Percentiles rank a stretch among this genome's conserved stretches.
phyloP scores from a whole-genome alignment of 2,888 invertebrate genomes.

The Pristionchus fissidentatus region DNA sequence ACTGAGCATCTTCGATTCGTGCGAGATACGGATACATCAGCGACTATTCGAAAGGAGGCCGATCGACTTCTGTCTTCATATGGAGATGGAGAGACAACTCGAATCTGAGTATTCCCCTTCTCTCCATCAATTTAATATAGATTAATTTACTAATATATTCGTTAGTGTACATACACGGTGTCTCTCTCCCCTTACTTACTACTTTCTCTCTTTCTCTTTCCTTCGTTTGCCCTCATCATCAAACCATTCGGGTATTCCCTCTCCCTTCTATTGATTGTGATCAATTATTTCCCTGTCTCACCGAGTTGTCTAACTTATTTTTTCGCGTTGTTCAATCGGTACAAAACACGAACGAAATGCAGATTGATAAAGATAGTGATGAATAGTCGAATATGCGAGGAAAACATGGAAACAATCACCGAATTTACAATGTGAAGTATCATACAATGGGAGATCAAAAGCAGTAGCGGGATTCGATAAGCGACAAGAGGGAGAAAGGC shows the following conservation, averaged over 20 bases:
- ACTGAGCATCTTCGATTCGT: conserved; percentile 28
- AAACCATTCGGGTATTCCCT: not conserved
- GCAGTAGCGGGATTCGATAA: not conserved
- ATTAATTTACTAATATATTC: not conserved
- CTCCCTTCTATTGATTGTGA: conserved; percentile 20
- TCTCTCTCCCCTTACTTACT: conserved; percentile 17
- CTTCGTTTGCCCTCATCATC: conserved; percentile 27
- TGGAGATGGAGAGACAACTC: conserved; percentile 24
- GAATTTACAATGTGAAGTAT: not conserved
- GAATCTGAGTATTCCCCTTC: not conserved
- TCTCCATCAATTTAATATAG: not conserved
- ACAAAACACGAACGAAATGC: conserved; percentile 21
- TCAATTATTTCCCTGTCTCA: not conserved
- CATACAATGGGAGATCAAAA: not conserved
- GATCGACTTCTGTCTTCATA: not conserved
- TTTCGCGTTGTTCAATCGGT: conserved; percentile 22
- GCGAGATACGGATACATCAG: not conserved
- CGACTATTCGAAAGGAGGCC: conserved; percentile 9
- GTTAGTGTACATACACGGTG: not conserved
- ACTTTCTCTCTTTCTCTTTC: not conserved
- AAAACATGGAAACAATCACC: not conserved
- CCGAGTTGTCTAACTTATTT: conserved; percentile 1
- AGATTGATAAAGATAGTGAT: conserved; percentile 21
- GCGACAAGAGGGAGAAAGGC: not conserved
- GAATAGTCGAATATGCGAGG: not conserved